phyloP scores from a whole-genome alignment of 2,888 invertebrate species.

The Ligdia adustata region DNA sequence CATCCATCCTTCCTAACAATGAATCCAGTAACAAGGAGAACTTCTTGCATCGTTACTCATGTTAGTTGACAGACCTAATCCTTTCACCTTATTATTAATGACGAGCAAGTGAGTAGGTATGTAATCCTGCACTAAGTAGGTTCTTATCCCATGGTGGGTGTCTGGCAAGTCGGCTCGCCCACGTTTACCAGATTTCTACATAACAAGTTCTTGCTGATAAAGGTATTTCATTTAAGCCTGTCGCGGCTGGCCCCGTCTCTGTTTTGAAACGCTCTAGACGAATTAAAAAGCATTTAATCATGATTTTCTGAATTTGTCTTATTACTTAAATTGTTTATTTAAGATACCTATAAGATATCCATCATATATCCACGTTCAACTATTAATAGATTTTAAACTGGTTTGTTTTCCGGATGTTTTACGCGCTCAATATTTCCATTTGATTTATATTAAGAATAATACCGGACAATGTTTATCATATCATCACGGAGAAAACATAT shows the following conservation, averaged over 20 bases:
- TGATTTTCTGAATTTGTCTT: too few species aligned
- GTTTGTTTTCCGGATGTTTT: background rate
- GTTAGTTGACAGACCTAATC: slow-evolving; percentile 28
- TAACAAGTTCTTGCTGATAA: slow-evolving; percentile 52
- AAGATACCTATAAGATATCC: background rate
- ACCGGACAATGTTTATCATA: slow-evolving; percentile 12
- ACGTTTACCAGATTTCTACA: slow-evolving; percentile 63
- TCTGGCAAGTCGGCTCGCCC: slow-evolving; percentile 52
- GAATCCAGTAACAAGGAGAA: background rate
- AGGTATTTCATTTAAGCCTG: slow-evolving; percentile 12
- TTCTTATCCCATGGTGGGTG: slow-evolving; percentile 47
- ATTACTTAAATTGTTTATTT: too few species aligned
- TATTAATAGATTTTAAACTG: background rate
- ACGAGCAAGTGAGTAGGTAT: slow-evolving; percentile 14
- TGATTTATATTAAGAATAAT: slow-evolving; percentile 1
- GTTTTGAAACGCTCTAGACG: background rate
- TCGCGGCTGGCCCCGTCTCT: background rate
- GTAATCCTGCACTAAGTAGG: slow-evolving; percentile 34
- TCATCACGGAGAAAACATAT: slow-evolving; percentile 17
- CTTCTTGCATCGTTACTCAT: slow-evolving; percentile 18
- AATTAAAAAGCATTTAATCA: too few species aligned
- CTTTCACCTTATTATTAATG: slow-evolving; percentile 33
- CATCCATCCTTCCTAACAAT: slow-evolving; percentile 13
- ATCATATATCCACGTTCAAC: too few species aligned
- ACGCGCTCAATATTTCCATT: background rate